Evolutionary conservation across 1,140 invertebrate genomes (phyloP), one percentile per base, ranked within the genome.

Genomic region (Trachelipus rathkii): DNA sequence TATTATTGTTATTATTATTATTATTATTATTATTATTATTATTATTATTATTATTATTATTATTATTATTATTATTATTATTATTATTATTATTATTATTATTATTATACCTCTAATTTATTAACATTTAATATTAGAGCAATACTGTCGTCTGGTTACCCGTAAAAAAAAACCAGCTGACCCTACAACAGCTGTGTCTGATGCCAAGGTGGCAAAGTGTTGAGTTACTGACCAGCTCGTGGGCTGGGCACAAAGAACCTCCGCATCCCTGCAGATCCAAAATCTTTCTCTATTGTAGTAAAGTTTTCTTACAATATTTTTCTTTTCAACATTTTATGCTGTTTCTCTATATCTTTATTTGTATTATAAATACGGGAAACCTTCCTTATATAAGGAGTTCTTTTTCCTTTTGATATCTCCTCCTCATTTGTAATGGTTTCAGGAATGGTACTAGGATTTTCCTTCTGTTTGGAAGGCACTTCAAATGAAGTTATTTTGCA

Each of bases 81-180:
- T n/a, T n/a, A n/a, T n/a, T n/a, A n/a, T n/a, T n/a, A n/a, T n/a
- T n/a, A n/a, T n/a, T n/a, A n/a, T n/a, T n/a, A n/a, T n/a, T n/a
- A n/a, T n/a, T n/a, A n/a, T n/a, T n/a, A n/a, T n/a, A n/a, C n/a
- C n/a, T n/a, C n/a, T n/a, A n/a, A n/a, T n/a, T n/a, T n/a, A n/a
- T n/a, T n/a, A n/a, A n/a, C n/a, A n/a, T n/a, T n/a, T n/a, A n/a
- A n/a, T n/a, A n/a, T n/a, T n/a, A n/a, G n/a, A n/a, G n/a, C 9
- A 15, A 10, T 9, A 15, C 9, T 9, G 9, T 10, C 15, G 67
- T 7, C 9, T 13, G 3, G 1, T 33, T 44, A 76, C 74, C 74
- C 70, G 74, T 67, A 76, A 23, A 67, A 67, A 69, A 76, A 50
- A 19, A 76, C 74, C 74, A n/a, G 74, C 70, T 45, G 74, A 76